Percentiles rank a stretch among this genome's conserved stretches.
Conservation (phyloP, 2,797 vertebrate species). For the Mycteria americana region DNA sequence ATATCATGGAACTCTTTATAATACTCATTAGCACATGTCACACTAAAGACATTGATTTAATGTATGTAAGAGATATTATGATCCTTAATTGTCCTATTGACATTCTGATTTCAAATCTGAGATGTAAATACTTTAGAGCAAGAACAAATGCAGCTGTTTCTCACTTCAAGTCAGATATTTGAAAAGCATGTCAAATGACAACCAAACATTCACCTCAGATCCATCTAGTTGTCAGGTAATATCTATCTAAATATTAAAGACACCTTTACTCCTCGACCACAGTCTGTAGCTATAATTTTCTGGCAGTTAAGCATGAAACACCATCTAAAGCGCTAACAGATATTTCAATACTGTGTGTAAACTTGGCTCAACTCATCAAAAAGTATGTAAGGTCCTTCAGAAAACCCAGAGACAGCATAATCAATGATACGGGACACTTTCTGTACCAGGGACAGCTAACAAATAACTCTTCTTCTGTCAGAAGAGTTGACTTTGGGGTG, state of each 20-base stretch:
- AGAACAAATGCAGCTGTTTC: not conserved
- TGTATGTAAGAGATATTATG: not conserved
- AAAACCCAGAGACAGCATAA: not conserved
- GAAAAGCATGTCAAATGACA: not conserved
- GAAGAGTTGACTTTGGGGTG: not conserved
- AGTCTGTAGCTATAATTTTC: not conserved
- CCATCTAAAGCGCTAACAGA: not conserved
- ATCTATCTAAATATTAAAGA: not conserved
- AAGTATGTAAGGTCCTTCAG: not conserved
- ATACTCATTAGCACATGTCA: not conserved
- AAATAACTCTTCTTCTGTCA: not conserved
- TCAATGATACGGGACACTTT: not conserved
- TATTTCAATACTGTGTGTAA: not conserved
- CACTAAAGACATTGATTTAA: not conserved
- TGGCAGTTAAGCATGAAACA: not conserved
- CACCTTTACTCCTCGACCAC: not conserved
- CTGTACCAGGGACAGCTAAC: not conserved
- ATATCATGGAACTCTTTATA: not conserved
- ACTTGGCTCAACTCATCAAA: not conserved
- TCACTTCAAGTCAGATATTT: not conserved
- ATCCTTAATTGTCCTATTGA: not conserved
- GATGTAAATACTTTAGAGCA: not conserved
- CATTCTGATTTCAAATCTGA: not conserved
- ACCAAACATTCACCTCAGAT: not conserved
- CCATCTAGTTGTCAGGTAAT: not conserved